A percentile compares a stretch with the other conserved stretches of the same genome.
Conservation (phyloP, 2,888 invertebrate species). For the Eupithecia pulchellata region DNA sequence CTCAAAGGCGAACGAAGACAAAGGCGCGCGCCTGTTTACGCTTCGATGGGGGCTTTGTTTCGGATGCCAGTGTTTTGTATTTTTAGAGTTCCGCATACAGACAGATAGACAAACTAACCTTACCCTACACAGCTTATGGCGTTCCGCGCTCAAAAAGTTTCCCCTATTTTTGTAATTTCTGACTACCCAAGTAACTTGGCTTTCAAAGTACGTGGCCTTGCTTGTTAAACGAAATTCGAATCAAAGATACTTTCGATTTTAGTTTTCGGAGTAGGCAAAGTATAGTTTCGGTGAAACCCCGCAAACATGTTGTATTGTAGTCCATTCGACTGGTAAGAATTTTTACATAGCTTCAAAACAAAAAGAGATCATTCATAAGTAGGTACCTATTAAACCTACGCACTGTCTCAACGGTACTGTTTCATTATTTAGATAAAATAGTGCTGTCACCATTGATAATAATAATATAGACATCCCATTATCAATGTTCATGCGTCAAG, state of each 20-base stretch:
- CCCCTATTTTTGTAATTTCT: background rate
- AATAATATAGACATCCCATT: no score
- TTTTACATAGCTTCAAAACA: no score
- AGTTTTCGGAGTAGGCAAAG: background rate
- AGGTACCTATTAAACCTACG: no score
- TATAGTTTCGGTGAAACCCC: background rate
- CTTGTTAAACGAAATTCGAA: background rate
- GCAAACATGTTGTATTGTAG: no score
- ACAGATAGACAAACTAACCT: background rate
- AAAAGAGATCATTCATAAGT: no score
- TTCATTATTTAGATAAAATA: no score
- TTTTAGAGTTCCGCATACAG: background rate
- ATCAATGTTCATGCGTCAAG: no score
- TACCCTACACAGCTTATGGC: background rate
- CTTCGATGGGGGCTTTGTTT: constrained; percentile 21
- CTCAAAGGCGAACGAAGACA: constrained; percentile 25
- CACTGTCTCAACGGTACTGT: no score
- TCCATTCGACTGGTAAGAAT: no score
- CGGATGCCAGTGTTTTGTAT: background rate
- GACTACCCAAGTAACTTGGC: background rate
- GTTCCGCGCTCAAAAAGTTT: background rate
- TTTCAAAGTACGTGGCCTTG: background rate
- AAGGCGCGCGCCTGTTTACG: constrained; percentile 21
- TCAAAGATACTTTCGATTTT: background rate
- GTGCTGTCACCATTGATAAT: no score